phyloP scores from a whole-genome alignment of 2,113 vertebrate genomes.

The Miniopterus natalensis region DNA sequence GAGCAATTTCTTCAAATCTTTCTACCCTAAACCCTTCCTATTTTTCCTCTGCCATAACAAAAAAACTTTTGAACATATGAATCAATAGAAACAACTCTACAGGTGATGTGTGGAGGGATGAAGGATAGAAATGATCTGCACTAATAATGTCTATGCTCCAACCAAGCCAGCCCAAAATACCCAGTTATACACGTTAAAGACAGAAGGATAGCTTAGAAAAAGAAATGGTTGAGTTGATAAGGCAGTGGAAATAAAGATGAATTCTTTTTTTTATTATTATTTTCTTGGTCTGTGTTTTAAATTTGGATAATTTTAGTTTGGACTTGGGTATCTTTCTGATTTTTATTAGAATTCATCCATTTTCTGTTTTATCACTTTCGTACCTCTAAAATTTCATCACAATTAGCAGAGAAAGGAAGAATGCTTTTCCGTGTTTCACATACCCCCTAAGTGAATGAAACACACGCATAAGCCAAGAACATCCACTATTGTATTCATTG shows the following conservation, averaged over 20 bases:
- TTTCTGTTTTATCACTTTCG: neutral
- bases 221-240: neutral
- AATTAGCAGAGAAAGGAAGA: neutral
- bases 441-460: neutral
- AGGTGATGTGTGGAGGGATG: neutral
- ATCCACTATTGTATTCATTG: neutral
- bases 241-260: neutral
- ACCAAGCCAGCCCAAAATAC: neutral
- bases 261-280: neutral
- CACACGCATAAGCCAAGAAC: neutral
- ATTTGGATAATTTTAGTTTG: neutral
- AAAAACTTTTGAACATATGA: neutral
- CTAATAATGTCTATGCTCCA: neutral
- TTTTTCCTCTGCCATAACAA: neutral
- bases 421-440: neutral
- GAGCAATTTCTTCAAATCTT: neutral
- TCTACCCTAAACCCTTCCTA: neutral
- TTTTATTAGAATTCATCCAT: neutral
- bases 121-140: neutral
- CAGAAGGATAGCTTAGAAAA: neutral
- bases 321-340: neutral
- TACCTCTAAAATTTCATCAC: neutral
- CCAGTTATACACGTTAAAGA: neutral
- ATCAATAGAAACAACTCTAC: neutral
- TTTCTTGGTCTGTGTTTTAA: neutral